Base-by-base conservation (phyloP, 2,797 vertebrate species). In the Numenius phaeopus region DNA sequence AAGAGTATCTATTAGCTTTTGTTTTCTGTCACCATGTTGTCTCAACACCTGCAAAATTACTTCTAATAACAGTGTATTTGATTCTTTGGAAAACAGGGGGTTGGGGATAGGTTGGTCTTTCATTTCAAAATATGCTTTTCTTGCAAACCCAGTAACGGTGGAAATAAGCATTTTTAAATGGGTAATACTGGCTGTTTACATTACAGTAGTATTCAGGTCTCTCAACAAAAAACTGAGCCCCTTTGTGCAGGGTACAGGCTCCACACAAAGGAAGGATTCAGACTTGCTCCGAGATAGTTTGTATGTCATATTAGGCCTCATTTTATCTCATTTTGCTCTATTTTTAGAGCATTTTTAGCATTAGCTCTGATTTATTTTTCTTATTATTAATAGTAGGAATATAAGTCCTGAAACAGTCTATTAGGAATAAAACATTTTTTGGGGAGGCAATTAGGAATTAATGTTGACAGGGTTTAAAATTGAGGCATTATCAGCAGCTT, bases 11-110 rank as follows among this genome's bases (percentile, higher is more conserved):
- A 77, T 93, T 95, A 94, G 26, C 76, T 92, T 96, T 91, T 92
- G 54, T 93, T 86, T 97, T 95, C 72, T 79, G 66, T 80, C 82
- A 64, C 69, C 32, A 20, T 80, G 69, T 73, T 96, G 84, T 94
- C 87, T 93, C 90, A 86, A 89, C 62, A 91, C 59, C 66, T 87
- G 82, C 57, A 89, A 88, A 95, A 95, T 90, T 75, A 46, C 52
- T 88, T 87, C 88, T 95, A 88, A 97, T 92, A 62, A 82, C 42
- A 87, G 44, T 21, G 59, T 30, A 32, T 67, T 83, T 83, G n/a
- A 79, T 46, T 73, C 64, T 76, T 73, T 66, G 64, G 59, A 95
- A 85, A 96, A 39, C 5, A 67, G 11, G 16, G 26, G 5, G 71
- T 72, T 92, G 37, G 37, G 39, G 34, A 65, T 14, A 34, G 20